Conservation (phyloP, 1,140 invertebrate species). For the Pseudomyrmex gracilis region DNA sequence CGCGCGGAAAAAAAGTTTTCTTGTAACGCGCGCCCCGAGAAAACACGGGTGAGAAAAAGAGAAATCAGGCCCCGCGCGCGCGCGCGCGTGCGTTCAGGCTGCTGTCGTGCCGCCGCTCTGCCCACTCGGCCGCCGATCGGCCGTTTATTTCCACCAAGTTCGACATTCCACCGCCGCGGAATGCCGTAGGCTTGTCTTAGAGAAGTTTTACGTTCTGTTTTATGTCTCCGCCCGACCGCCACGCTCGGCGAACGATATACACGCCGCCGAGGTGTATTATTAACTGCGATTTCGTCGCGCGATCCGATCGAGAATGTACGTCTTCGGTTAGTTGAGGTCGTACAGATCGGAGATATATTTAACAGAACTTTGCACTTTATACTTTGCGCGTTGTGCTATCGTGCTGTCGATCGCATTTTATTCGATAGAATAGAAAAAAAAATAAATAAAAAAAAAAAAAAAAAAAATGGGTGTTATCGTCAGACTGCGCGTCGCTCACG, state of each 20-base stretch:
- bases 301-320: background rate
- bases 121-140: constrained; percentile 5
- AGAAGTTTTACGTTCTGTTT: constrained; percentile 28
- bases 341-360: too few species aligned
- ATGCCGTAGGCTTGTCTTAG: background rate
- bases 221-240: background rate
- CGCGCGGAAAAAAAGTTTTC: constrained; percentile 7
- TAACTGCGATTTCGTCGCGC: background rate
- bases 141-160: constrained; percentile 28
- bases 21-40: background rate
- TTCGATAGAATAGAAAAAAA: too few species aligned
- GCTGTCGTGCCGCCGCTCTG: background rate
- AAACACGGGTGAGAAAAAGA: constrained; percentile 3
- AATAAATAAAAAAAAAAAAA: too few species aligned
- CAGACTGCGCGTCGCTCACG: too few species aligned
- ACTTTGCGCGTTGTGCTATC: background rate
- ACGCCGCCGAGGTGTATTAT: constrained; percentile 21
- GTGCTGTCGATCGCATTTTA: too few species aligned
- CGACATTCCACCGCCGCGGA: constrained; percentile 19
- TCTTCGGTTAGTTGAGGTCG: too few species aligned
- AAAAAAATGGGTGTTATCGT: too few species aligned
- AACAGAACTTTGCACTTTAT: too few species aligned
- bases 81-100: too few species aligned
- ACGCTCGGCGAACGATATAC: background rate
- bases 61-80: constrained; percentile 2